Conservation (phyloP, 1,140 invertebrate genomes). For the Trichonephila clavata region DNA sequence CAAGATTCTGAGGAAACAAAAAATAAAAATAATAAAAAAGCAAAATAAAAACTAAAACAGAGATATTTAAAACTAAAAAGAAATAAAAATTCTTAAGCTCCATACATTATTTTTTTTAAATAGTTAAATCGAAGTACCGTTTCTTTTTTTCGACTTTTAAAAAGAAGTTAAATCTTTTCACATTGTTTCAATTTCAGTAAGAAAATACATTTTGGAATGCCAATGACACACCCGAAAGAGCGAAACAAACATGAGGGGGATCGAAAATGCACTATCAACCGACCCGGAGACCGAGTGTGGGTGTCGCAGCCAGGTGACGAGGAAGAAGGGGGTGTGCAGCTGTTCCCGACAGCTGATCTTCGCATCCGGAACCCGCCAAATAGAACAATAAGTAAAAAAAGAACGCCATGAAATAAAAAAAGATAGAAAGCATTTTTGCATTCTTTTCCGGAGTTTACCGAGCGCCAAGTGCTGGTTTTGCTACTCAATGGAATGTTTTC, state of each 20-base stretch:
- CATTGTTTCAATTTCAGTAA: not conserved
- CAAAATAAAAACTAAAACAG: too few relatives aligned
- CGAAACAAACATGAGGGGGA: not conserved
- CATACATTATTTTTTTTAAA: too few relatives aligned
- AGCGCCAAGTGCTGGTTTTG: slow-evolving; percentile 31
- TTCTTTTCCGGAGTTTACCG: slow-evolving; percentile 46
- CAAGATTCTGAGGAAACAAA: too few relatives aligned
- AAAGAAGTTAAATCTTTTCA: too few relatives aligned
- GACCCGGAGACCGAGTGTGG: slow-evolving; percentile 68
- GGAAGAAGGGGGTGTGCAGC: slow-evolving; percentile 55
- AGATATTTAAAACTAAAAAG: too few relatives aligned
- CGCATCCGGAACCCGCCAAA: slow-evolving; percentile 72
- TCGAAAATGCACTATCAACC: not conserved
- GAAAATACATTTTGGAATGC: not conserved
- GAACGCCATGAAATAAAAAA: slow-evolving; percentile 40
- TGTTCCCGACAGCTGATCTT: slow-evolving; percentile 68
- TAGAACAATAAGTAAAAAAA: slow-evolving; percentile 64
- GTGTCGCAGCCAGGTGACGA: slow-evolving; percentile 66
- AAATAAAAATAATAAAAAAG: too few relatives aligned
- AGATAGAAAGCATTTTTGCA: slow-evolving; percentile 11
- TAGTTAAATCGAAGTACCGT: too few relatives aligned
- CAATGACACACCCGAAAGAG: not conserved
- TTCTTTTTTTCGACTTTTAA: too few relatives aligned
- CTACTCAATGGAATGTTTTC: not conserved
- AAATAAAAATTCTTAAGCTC: too few relatives aligned